phyloP scores from a whole-genome alignment of 2,888 invertebrate species.

The Hypena proboscidalis region DNA sequence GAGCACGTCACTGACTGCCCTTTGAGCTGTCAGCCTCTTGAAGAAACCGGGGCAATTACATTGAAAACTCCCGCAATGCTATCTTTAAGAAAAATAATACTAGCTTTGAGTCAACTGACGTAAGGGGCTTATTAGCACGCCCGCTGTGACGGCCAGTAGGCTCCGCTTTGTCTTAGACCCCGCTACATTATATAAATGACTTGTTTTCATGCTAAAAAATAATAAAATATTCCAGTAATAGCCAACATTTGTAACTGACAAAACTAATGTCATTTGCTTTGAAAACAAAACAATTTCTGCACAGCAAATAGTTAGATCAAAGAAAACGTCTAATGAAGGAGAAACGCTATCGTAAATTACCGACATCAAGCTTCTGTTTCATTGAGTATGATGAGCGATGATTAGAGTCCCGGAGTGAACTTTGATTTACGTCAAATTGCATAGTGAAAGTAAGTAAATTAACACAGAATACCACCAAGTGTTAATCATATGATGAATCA shows the following conservation, averaged over 20 bases:
- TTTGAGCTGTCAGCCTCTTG: conserved; percentile 83
- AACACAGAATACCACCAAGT: conserved; percentile 64
- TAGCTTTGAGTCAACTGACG: conserved; percentile 71
- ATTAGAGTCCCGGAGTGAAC: conserved; percentile 33
- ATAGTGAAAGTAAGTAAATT: conserved; percentile 43
- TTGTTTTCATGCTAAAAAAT: conserved; percentile 43
- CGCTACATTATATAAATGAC: conserved; percentile 42
- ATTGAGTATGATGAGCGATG: conserved; percentile 44
- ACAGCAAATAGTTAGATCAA: conserved; percentile 37
- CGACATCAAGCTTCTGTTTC: conserved; percentile 48
- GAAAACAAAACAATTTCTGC: conserved; percentile 38
- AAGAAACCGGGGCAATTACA: conserved; percentile 84
- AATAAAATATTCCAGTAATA: conserved; percentile 41
- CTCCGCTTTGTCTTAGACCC: conserved; percentile 49
- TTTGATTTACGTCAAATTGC: conserved; percentile 45
- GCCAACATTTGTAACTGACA: conserved; percentile 41
- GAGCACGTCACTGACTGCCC: conserved; percentile 78
- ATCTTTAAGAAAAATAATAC: conserved; percentile 81
- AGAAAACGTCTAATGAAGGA: conserved; percentile 40
- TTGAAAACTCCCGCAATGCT: conserved; percentile 80
- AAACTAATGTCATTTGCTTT: conserved; percentile 37
- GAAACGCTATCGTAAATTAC: conserved; percentile 41
- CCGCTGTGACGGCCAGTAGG: conserved; percentile 54
- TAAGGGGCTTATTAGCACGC: conserved; percentile 81
- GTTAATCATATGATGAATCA: conserved; percentile 68